Evolutionary conservation across 2,797 vertebrate species (phyloP), one percentile per base, ranked within the genome.

Genomic region (Neosilurus mollespiculum): DNA sequence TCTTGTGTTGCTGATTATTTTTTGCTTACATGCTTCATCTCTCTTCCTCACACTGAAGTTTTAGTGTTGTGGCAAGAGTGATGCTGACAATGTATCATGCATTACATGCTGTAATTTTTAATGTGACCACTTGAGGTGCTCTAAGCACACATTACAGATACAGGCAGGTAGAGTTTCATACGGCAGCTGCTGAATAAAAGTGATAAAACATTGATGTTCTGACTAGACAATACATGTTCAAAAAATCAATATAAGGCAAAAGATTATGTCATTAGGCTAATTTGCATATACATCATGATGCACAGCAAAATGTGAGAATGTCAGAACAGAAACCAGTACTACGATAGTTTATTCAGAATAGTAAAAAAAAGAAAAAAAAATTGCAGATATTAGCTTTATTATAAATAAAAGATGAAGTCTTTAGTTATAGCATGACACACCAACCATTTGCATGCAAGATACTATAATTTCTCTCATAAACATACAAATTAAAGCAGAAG

Each of bases 91-190:
- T 6, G 6, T 51, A 43, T 20, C 20, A 43, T 43, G 22, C 8
- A 22, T 26, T 30, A 16, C n/a, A 49, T 70, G 56, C 37, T 90
- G 91, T 83, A 86, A 86, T 92, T 89, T 82, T 15, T 2, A 0
- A 15, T 87, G 58, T 78, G 79, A 61, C 92, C 95, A 93, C 92
- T 88, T 94, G 95, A 92, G 93, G 94, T 92, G 91, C 91, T 90
- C 91, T 87, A 88, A 84, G 61, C 34, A 91, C 92, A 93, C 90
- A 76, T 49, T 81, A 91, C 86, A 79, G 2, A 62, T 30, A 43
- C n/a, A 24, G 56, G 20, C 20, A 34, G 26, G 18, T 37, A 34
- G 1, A 34, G 72, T 37, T 76, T 76, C 2, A 18, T 12, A 26
- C 51, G 56, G 24, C 24, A 73, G 15, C 1, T 30, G 51, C 2